Evolutionary conservation across 1,140 invertebrate genomes (phyloP).

Genomic region (Drosophila nasuta): DNA sequence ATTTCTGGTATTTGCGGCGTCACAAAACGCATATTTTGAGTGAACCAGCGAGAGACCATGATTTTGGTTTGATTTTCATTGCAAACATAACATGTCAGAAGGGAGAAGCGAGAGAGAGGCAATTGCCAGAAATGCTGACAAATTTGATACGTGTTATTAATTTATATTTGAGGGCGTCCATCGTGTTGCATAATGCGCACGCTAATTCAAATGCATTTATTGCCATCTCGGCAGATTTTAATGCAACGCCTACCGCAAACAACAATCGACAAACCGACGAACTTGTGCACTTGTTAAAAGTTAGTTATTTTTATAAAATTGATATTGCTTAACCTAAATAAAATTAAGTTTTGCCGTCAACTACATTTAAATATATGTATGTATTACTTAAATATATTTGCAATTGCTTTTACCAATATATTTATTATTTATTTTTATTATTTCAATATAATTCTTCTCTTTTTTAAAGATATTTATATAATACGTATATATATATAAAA

Average conservation of each 20-base stretch:
- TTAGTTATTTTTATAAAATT: no score
- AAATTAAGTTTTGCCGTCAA: no score
- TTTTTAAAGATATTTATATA: not conserved
- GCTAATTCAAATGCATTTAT: conserved; percentile 56
- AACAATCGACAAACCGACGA: not conserved
- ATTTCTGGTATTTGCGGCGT: conserved; percentile 53
- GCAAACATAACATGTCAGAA: conserved; percentile 2
- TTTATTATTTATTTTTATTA: no score
- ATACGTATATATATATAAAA: no score
- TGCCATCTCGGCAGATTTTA: conserved; percentile 39
- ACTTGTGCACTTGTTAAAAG: not conserved
- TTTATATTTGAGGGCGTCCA: conserved; percentile 53
- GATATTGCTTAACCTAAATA: no score
- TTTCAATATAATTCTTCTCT: not conserved
- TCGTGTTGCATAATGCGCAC: conserved; percentile 5
- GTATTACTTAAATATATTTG: no score
- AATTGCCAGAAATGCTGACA: conserved; percentile 17
- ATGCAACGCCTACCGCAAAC: conserved; percentile 25
- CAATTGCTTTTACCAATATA: no score
- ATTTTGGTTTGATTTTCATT: conserved; percentile 38
- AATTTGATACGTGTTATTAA: conserved; percentile 54
- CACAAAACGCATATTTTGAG: conserved; percentile 35
- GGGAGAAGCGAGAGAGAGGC: not conserved
- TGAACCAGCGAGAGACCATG: conserved; percentile 8
- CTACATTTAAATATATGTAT: no score